Evolutionary conservation across 2,888 invertebrate species (phyloP).

Genomic region (Lasiommata megera): DNA sequence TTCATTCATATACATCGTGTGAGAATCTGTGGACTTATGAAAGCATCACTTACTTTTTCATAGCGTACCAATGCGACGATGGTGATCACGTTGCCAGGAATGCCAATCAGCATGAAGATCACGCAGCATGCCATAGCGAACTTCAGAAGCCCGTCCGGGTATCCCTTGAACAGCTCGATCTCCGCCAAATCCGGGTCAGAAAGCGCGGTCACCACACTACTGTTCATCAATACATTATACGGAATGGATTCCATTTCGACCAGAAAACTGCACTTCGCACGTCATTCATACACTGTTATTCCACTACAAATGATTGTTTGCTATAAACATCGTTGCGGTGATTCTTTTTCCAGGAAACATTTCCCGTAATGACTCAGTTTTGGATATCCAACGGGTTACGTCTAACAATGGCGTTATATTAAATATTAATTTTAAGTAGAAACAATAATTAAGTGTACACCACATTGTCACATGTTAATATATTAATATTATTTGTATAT

Average conservation of each 20-base stretch:
- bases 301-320: constrained; percentile 51
- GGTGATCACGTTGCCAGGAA: constrained; percentile 90
- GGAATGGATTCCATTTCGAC: constrained; percentile 31
- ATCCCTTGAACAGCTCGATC: constrained; percentile 83
- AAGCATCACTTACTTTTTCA: constrained; percentile 83
- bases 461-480: not conserved
- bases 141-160: constrained; percentile 84
- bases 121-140: constrained; percentile 87
- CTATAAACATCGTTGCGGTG: constrained; percentile 44
- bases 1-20: too few relatives aligned
- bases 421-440: not conserved
- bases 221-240: constrained; percentile 26
- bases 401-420: constrained; percentile 44
- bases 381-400: constrained; percentile 48
- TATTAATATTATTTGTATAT: not conserved
- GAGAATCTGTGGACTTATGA: too few relatives aligned
- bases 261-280: constrained; percentile 42
- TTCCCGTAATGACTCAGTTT: constrained; percentile 66
- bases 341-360: constrained; percentile 47
- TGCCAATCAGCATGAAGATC: constrained; percentile 87
- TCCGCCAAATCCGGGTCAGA: constrained; percentile 53
- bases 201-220: constrained; percentile 39
- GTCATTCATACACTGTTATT: constrained; percentile 50
- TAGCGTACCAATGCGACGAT: constrained; percentile 87
- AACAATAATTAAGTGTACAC: not conserved